phyloP scores from a whole-genome alignment of 2,888 invertebrate genomes.

The Drosophila aldrichi region DNA sequence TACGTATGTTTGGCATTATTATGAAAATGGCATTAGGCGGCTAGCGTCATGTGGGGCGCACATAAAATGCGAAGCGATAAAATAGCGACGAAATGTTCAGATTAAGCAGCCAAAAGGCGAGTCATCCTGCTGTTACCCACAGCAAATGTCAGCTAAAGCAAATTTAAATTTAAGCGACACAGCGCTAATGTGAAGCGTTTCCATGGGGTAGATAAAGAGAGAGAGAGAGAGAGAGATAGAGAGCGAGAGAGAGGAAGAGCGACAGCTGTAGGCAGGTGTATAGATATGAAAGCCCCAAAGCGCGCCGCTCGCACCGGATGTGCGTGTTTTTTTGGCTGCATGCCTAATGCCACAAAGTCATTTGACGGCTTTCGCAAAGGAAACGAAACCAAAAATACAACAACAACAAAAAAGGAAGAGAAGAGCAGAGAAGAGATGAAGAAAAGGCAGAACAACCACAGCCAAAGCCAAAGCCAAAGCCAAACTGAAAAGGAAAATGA shows the following conservation, averaged over 20 bases:
- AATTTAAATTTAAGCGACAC: conserved; percentile 77
- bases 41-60: conserved; percentile 36
- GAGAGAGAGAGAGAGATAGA: background rate
- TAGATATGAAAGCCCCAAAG: conserved; percentile 44
- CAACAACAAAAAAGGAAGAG: background rate
- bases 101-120: conserved; percentile 44
- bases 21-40: conserved; percentile 69
- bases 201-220: conserved; percentile 21
- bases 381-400: conserved; percentile 35
- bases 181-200: conserved; percentile 59
- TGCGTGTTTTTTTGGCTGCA: conserved; percentile 68
- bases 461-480: conserved; percentile 57
- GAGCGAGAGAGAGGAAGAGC: background rate
- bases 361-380: conserved; percentile 72
- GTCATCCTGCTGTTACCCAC: conserved; percentile 42
- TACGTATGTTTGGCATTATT: conserved; percentile 46
- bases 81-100: conserved; percentile 43
- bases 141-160: conserved; percentile 59
- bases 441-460: conserved; percentile 42
- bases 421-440: conserved; percentile 20
- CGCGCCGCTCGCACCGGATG: conserved; percentile 56
- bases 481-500: conserved; percentile 19
- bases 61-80: conserved; percentile 50
- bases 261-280: conserved; percentile 25
- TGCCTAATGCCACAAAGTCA: conserved; percentile 78